These are phyloP conservation scores for Catagonus wagneri DNA, from an alignment of 2,113 vertebrate species.

Conservation along the genomic window DNA sequence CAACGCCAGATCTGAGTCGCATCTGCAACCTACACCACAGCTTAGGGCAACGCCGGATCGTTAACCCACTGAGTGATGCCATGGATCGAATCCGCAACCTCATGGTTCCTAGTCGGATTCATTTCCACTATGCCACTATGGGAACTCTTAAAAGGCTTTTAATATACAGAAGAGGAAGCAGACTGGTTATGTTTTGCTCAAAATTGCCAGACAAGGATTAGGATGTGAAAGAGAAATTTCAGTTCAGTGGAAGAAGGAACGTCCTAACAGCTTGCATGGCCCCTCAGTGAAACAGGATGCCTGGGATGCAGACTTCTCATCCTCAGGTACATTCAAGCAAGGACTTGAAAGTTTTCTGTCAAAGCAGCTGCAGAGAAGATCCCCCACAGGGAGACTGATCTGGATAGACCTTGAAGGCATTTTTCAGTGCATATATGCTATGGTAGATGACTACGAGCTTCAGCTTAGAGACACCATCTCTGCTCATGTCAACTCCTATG, in stretches of 20 bases:
- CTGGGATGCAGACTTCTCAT: background rate
- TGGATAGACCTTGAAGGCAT: background rate
- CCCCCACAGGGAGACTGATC: background rate
- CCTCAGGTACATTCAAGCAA: background rate
- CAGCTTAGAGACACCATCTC: background rate
- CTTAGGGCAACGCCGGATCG: no score
- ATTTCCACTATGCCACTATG: no score
- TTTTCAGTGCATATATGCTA: background rate
- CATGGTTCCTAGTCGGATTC: no score
- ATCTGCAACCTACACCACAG: no score
- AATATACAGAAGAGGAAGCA: background rate
- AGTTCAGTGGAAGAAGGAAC: background rate
- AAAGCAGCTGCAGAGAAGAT: background rate
- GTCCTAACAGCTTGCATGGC: background rate
- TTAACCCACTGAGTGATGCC: no score
- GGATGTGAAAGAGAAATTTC: background rate
- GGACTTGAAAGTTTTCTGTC: background rate
- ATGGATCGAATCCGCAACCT: no score
- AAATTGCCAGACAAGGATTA: background rate
- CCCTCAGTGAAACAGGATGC: background rate
- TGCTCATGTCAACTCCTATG: background rate
- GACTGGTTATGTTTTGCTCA: background rate
- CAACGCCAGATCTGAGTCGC: no score
- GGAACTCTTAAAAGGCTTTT: background rate
- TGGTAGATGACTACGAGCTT: background rate